Evolutionary conservation across 1,140 invertebrate species (phyloP).

Genomic region (Cydia pomonella): DNA sequence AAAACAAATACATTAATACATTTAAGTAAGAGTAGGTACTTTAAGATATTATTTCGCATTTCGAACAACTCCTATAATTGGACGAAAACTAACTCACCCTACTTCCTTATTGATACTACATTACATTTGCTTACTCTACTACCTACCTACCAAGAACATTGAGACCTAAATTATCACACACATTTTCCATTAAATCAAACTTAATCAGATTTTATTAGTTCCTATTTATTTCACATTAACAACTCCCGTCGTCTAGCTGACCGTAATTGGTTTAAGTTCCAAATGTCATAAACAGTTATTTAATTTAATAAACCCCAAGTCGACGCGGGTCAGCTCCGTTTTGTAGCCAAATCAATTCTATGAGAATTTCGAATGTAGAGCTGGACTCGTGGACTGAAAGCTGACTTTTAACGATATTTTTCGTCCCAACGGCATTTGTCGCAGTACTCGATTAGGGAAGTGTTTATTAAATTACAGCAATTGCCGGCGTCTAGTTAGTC

Average conservation of each 20-base stretch:
- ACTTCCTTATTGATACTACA: neutral
- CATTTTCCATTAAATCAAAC: neutral
- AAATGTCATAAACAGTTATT: slow-evolving; percentile 24
- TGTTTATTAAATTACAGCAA: slow-evolving; percentile 74
- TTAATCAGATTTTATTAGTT: slow-evolving; percentile 24
- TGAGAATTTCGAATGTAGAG: slow-evolving; percentile 14
- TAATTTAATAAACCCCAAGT: slow-evolving; percentile 19
- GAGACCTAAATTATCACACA: neutral
- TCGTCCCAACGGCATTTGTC: slow-evolving; percentile 49
- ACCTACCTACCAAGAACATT: neutral
- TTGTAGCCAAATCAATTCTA: slow-evolving; percentile 26
- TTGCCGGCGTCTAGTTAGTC: slow-evolving; percentile 67
- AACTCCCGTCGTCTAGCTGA: slow-evolving; percentile 17
- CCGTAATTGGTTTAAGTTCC: slow-evolving; percentile 30
- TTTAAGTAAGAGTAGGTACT: too few relatives aligned
- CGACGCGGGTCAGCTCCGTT: neutral
- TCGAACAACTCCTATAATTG: too few relatives aligned
- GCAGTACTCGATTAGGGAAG: slow-evolving; percentile 69
- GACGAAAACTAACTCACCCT: too few relatives aligned
- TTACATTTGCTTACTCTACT: neutral
- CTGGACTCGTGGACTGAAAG: slow-evolving; percentile 32
- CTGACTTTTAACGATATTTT: slow-evolving; percentile 51
- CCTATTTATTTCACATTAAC: slow-evolving; percentile 31
- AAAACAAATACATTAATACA: too few relatives aligned
- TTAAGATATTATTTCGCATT: too few relatives aligned